Percentiles rank a stretch among this genome's conserved stretches.
Conservation (phyloP, 2,797 vertebrate genomes). For the Eutrigla gurnardus region DNA sequence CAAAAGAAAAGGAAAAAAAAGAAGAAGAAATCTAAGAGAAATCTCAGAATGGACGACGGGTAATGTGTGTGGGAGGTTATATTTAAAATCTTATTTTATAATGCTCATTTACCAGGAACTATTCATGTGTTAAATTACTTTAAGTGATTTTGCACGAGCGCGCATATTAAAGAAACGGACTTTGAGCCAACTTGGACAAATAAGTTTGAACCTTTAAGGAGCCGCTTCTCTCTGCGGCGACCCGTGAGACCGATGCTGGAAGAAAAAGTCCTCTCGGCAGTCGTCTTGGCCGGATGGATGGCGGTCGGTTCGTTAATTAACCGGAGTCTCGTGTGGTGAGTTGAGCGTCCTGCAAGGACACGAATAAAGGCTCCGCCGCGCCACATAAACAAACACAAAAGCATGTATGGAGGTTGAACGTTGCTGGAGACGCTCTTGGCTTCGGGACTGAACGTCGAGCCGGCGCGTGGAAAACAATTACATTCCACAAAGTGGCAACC, state of each 20-base stretch:
- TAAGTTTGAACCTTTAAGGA: not conserved
- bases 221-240: not conserved
- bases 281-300: too few species aligned
- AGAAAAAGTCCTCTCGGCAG: not conserved
- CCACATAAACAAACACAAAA: constrained; percentile 14
- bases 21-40: not conserved
- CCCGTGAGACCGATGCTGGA: not conserved
- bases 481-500: constrained; percentile 34
- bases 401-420: not conserved
- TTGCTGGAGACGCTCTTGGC: constrained; percentile 8
- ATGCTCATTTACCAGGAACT: not conserved
- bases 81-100: not conserved
- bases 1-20: not conserved
- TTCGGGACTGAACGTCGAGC: not conserved
- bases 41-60: not conserved
- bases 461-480: constrained; percentile 47
- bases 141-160: not conserved
- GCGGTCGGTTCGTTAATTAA: too few species aligned
- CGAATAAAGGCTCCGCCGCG: not conserved
- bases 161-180: not conserved
- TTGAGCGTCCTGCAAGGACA: constrained; percentile 4
- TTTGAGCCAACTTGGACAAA: too few species aligned
- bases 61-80: not conserved
- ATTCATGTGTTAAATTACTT: not conserved
- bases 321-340: too few species aligned